Evolutionary conservation across 2,797 vertebrate genomes (phyloP), one percentile per base, ranked within the genome.

Genomic region (Halcyon smyrnensis): DNA sequence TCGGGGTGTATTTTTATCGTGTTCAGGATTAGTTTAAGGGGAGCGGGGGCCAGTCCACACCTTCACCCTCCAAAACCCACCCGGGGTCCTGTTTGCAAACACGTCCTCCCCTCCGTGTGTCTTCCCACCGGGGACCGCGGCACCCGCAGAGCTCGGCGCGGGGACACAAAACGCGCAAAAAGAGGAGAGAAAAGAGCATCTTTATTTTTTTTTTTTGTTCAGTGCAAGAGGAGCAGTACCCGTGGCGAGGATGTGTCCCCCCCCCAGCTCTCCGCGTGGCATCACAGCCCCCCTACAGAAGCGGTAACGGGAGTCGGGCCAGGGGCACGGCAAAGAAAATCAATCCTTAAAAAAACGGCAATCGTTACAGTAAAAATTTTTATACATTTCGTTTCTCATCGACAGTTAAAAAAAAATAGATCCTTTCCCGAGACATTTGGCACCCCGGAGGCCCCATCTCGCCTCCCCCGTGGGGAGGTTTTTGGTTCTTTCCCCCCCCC

Each of bases 161-260:
- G n/a, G 69, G 12, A 36, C 64, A 69, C 10, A 17, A 62, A 71
- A 6, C 3, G 2, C 32, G 30, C 39, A 36, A 63, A 43, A 65
- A 19, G 9, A 56, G 24, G 34, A 65, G 74, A 93, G 93, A 97
- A 97, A 96, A 83, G 16, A 62, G 62, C 73, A 91, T 97, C 85
- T 98, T 98, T 98, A 97, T n/a, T 95, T 97, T 97, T 97, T 96
- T 54, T 43, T 34, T 90, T 48, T 48, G 14, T 94, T 96, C 96
- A 95, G 84, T 92, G 86, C 90, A 95, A 97, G 96, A 73, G 94
- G 93, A 96, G 95, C 91, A 95, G 73, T 80, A 90, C 51, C 88
- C 50, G 84, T 59, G 83, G 84, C 51, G 87, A 93, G 82, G 88
- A 95, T 75, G 30, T 80, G 9, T 9, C 63, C 64, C 20, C 11